phyloP scores from a whole-genome alignment of 1,140 invertebrate genomes.

The Zeugodacus cucurbitae region DNA sequence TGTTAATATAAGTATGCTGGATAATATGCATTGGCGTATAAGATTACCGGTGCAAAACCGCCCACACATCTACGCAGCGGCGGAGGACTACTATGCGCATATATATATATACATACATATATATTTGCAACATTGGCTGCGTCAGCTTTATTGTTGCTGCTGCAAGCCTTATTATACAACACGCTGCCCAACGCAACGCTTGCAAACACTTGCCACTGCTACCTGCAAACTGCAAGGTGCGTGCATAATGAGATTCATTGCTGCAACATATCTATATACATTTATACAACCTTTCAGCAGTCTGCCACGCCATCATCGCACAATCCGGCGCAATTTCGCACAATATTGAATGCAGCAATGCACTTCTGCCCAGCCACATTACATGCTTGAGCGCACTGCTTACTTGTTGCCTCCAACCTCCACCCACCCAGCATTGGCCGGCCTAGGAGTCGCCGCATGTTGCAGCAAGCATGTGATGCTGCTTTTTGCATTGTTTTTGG shows the following conservation, averaged over 20 bases:
- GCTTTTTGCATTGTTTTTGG: constrained; percentile 14
- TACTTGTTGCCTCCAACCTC: neutral
- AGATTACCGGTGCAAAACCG: constrained; percentile 9
- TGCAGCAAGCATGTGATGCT: neutral
- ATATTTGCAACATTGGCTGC: no score
- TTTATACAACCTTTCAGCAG: neutral
- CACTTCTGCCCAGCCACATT: neutral
- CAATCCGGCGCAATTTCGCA: neutral
- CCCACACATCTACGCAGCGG: neutral
- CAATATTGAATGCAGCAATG: neutral
- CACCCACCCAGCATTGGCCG: neutral
- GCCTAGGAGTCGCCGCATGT: neutral
- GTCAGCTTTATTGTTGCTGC: neutral
- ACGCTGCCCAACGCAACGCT: neutral
- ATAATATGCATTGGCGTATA: neutral
- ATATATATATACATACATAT: no score
- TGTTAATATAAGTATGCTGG: neutral
- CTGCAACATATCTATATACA: neutral
- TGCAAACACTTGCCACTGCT: neutral
- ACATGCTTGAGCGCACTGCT: neutral
- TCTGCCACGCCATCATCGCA: neutral
- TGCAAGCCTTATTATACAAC: neutral
- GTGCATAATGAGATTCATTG: constrained; percentile 20
- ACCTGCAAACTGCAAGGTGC: neutral
- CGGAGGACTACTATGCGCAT: neutral